Percentiles rank a stretch among this genome's conserved stretches.
Conservation (phyloP, 1,140 invertebrate genomes). For the Ericerus pela region DNA sequence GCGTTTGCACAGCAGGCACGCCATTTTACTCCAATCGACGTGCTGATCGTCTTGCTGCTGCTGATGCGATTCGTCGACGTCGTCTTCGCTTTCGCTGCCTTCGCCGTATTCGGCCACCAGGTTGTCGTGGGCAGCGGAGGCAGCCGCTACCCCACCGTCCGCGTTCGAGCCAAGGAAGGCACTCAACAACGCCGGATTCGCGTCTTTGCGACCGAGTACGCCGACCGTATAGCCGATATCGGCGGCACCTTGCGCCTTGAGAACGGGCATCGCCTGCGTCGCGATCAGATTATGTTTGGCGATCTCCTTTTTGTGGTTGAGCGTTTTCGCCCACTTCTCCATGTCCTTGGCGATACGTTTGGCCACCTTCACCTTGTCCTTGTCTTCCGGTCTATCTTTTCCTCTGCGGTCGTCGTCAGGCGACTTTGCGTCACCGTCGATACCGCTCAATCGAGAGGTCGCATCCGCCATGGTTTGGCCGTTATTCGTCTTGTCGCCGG, state of each 20-base stretch:
- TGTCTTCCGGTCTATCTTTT: conserved; percentile 32
- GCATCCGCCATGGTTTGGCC: conserved; percentile 14
- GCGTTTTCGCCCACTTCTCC: conserved; percentile 91
- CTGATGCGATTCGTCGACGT: conserved; percentile 30
- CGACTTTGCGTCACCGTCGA: conserved; percentile 25
- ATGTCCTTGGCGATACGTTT: conserved; percentile 96
- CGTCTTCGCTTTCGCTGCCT: conserved; percentile 48
- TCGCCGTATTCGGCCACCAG: conserved; percentile 65
- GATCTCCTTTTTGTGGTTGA: conserved; percentile 92
- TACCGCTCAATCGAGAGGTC: conserved; percentile 25
- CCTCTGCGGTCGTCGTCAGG: conserved; percentile 28
- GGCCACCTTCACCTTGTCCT: conserved; percentile 78
- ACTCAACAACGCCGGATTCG: conserved; percentile 9
- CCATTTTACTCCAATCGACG: conserved; percentile 76
- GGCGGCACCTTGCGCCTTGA: conserved; percentile 47
- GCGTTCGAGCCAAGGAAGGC: neutral
- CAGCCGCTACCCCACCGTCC: neutral
- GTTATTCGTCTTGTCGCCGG: conserved; percentile 25
- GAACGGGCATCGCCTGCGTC: conserved; percentile 15
- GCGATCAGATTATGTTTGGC: conserved; percentile 45
- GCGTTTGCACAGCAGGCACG: conserved; percentile 89
- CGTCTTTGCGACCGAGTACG: conserved; percentile 31
- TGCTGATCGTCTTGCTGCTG: conserved; percentile 33
- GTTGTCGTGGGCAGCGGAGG: conserved; percentile 16
- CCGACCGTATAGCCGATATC: conserved; percentile 83